Percentiles rank a stretch among this genome's conserved stretches.
These are phyloP conservation scores for Alaudala cheleensis DNA, from an alignment of 2,113 vertebrate genomes.

Conservation along the genomic window DNA sequence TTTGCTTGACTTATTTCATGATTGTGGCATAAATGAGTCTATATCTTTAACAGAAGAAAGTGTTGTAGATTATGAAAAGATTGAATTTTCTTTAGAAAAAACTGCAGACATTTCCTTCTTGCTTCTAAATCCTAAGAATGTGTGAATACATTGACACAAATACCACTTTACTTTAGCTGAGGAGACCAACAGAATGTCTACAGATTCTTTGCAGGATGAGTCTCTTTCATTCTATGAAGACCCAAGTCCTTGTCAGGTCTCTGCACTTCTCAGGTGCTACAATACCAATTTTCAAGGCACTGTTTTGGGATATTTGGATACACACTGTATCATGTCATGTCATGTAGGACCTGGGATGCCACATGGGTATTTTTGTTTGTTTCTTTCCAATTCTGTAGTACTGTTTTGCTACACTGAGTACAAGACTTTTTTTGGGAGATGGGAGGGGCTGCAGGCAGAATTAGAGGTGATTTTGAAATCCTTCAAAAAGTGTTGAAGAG, in stretches of 20 bases:
- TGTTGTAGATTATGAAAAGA: neutral
- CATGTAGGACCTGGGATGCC: neutral
- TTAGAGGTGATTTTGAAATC: neutral
- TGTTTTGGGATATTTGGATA: neutral
- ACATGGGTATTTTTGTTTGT: neutral
- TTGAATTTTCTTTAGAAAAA: neutral
- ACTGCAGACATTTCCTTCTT: fast-evolving
- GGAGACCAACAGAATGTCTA: neutral
- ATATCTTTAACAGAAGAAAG: neutral
- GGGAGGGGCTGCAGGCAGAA: neutral
- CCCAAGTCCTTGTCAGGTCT: neutral
- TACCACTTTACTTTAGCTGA: neutral
- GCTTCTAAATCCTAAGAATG: neutral
- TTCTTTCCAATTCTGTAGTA: neutral
- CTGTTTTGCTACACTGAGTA: neutral
- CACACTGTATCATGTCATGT: neutral
- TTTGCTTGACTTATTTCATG: neutral
- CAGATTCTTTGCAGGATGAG: neutral
- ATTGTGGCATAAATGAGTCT: neutral
- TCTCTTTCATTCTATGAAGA: neutral
- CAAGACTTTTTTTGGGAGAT: neutral
- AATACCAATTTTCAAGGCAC: neutral
- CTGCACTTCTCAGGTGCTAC: neutral
- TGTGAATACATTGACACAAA: neutral
- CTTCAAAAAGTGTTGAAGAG: neutral